Conservation (phyloP, 2,888 invertebrate genomes). For the Nowickia ferox region DNA sequence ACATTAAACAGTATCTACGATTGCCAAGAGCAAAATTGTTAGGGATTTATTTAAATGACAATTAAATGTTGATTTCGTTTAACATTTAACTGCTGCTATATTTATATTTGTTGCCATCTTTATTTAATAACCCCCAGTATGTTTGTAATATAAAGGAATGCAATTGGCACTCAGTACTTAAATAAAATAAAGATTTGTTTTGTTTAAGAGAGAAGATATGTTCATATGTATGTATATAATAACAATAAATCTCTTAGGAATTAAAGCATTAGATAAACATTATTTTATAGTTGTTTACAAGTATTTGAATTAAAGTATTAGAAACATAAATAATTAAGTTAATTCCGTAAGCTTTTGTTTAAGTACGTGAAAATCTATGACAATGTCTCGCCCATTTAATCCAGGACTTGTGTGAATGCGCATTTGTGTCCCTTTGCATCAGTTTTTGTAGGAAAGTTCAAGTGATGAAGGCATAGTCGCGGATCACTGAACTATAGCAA, state of each 20-base stretch:
- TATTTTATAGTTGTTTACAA: not conserved
- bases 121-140: constrained; percentile 1
- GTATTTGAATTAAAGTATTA: too few species aligned
- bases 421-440: too few species aligned
- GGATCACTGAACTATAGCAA: too few species aligned
- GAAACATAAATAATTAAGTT: too few species aligned
- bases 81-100: constrained; percentile 34
- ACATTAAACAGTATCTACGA: constrained; percentile 61
- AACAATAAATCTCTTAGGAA: not conserved
- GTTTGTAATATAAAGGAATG: not conserved
- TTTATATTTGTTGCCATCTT: not conserved
- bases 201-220: too few species aligned
- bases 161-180: constrained; percentile 4
- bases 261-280: not conserved
- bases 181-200: not conserved
- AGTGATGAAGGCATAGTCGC: too few species aligned
- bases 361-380: too few species aligned
- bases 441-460: too few species aligned
- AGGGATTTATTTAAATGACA: constrained; percentile 69
- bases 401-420: too few species aligned
- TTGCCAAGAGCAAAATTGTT: constrained; percentile 50
- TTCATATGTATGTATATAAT: too few species aligned
- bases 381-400: too few species aligned
- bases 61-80: constrained; percentile 64
- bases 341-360: too few species aligned